phyloP scores from a whole-genome alignment of 1,140 invertebrate genomes.

The Paracyclopina nana region DNA sequence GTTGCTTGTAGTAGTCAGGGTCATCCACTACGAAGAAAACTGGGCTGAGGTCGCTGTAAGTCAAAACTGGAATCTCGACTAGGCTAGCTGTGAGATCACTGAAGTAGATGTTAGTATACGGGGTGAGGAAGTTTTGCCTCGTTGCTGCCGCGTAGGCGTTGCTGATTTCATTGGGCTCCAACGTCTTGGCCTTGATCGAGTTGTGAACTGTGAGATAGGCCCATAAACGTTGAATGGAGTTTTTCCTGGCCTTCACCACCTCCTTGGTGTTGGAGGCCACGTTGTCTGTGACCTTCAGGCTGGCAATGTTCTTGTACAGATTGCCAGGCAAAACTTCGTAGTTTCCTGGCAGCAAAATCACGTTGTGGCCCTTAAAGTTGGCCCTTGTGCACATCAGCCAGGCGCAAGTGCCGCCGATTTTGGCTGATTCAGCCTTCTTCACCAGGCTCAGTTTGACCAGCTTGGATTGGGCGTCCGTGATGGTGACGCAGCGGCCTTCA shows the following conservation, averaged over 20 bases:
- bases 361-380: conserved; percentile 4
- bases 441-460: not conserved
- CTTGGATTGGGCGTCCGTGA: not conserved
- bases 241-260: not conserved
- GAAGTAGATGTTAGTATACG: not conserved
- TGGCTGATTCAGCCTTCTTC: conserved; percentile 3
- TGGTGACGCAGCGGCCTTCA: conserved; percentile 1
- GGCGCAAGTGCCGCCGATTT: not conserved
- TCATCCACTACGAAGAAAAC: conserved; percentile 1
- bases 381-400: not conserved
- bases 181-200: not conserved
- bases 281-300: too few relatives aligned
- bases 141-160: not conserved
- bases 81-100: not conserved
- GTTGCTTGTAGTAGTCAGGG: not conserved
- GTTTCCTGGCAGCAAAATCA: conserved; percentile 1
- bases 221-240: not conserved
- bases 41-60: conserved; percentile 9
- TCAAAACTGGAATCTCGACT: conserved; percentile 1
- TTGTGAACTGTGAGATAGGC: not conserved
- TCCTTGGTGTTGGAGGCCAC: too few relatives aligned
- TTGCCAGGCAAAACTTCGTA: not conserved
- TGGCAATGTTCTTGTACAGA: not conserved
- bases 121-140: not conserved
- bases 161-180: not conserved